These are phyloP conservation scores for Periphyllus acericola DNA, from an alignment of 2,888 invertebrate genomes.

Conservation along the genomic window DNA sequence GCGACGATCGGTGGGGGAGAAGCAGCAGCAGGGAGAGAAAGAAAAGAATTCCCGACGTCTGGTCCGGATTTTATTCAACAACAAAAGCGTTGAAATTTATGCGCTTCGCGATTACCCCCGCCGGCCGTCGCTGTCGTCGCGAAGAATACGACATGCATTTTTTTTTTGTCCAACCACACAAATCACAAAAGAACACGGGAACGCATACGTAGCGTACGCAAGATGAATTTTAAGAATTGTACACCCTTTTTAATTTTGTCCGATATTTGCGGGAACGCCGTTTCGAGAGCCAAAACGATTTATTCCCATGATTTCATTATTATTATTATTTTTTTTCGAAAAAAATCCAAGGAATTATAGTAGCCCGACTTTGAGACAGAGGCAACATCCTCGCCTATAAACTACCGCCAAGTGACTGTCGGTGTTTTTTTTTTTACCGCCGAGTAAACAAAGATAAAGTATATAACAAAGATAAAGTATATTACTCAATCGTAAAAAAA, in stretches of 20 bases:
- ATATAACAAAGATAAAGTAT: slow-evolving; percentile 40
- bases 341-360: slow-evolving; percentile 40
- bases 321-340: neutral
- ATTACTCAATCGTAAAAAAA: slow-evolving; percentile 53
- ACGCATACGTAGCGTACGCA: slow-evolving; percentile 35
- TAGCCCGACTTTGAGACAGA: slow-evolving; percentile 3
- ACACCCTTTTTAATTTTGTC: slow-evolving; percentile 48
- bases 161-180: slow-evolving; percentile 47
- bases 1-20: neutral
- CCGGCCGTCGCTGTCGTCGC: neutral
- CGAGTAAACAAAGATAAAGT: slow-evolving; percentile 49
- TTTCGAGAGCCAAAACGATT: slow-evolving; percentile 47
- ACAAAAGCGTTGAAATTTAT: slow-evolving; percentile 62
- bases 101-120: slow-evolving; percentile 57
- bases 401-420: neutral
- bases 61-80: slow-evolving; percentile 57
- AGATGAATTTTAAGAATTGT: slow-evolving; percentile 58
- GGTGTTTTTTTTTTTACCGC: slow-evolving; percentile 36
- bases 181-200: slow-evolving; percentile 53
- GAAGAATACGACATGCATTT: slow-evolving; percentile 50
- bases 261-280: slow-evolving; percentile 21
- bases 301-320: slow-evolving; percentile 40
- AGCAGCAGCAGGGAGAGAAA: slow-evolving; percentile 19
- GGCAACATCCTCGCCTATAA: neutral
- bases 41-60: slow-evolving; percentile 50